Evolutionary conservation across 2,797 vertebrate genomes (phyloP), one percentile per base, ranked within the genome.

Genomic region (Myotis vivesi): DNA sequence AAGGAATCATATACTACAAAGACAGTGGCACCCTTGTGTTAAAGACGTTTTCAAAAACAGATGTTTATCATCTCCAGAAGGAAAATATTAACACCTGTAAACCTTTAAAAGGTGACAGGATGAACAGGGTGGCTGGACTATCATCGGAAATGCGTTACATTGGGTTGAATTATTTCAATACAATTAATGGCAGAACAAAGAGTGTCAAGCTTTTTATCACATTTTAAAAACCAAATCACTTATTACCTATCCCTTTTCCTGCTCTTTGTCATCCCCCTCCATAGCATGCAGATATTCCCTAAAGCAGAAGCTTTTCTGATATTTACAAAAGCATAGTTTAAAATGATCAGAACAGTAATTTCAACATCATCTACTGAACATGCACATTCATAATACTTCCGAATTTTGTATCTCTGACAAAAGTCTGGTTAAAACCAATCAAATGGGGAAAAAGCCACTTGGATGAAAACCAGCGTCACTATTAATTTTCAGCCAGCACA

Each of bases 301-400:
- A 95, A 92, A 4, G 28, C 6, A 55, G 82, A 92, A 97, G 20
- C 13, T 36, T 81, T 94, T 96, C 94, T 80, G 33, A 89, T 97
- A 97, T 96, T 97, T 98, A 98, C 87, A 98, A 96, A 97, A 97
- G 95, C 30, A 51, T 23, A 95, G 51, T 69, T 96, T 90, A 81
- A 98, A 96, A 96, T 64, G 91, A 97, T 84, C 46, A 87, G 95
- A 96, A 96, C 64, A 95, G 85, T 64, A 92, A 46, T 91, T 92
- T 95, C 87, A 92, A 96, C 28, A 97, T 68, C 89, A 91, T 4
- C 25, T 88, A 85, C 93, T 75, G 87, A 96, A 71, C 89, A 62
- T 66, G 76, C 87, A 79, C 53, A 69, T 59, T 94, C 96, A 84
- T 30, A 95, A 30, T 73, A 64, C 49, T 79, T 79, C 46, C 33